Evolutionary conservation across 1,140 invertebrate species (phyloP), one percentile per base, ranked within the genome.

Genomic region (Cheumatopsyche charites): DNA sequence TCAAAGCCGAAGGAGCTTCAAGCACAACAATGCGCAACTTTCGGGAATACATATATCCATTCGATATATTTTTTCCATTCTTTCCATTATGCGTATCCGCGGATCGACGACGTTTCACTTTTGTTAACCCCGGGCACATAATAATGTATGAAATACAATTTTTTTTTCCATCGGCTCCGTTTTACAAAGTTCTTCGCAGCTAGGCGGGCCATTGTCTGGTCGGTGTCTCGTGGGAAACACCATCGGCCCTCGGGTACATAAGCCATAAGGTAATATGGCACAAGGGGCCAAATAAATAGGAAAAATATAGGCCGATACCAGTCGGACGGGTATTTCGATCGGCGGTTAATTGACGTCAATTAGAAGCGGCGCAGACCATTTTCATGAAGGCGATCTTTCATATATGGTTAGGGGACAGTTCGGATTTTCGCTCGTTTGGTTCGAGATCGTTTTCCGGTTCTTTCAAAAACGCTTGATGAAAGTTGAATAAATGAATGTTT

Each of bases 1-100:
- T 73, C 72, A 70, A 61, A 69, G 17, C 61, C 26, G 58, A 73
- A 73, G 72, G 72, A n/a, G n/a, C n/a, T n/a, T 73, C 72, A n/a
- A n/a, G 62, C 49, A 70, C 17, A 13, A 63, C 62, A 63, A 63
- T 63, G 62, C 25, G 19, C 41, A 63, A 17, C 26, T 36, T 63
- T 17, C 1, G 13, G 21, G 36, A n/a, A n/a, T n/a, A n/a, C n/a
- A n/a, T n/a, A 63, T 41, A 43, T 42, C 62, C 62, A 23, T 61
- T 3, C 17, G 55, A 13, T 36, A 36, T 36, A 4, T 61, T 61
- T 61, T 23, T 13, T 36, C 29, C 29, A 36, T 36, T 36, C 29
- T 36, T 36, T 36, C 29, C 29, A 36, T 36, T 36, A 36, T 36
- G 15, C 13, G 26, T 19, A 65, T 65, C 11, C 13, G 41, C 26